Evolutionary conservation across 2,797 vertebrate genomes (phyloP).

Genomic region (Trichosurus vulpecula): DNA sequence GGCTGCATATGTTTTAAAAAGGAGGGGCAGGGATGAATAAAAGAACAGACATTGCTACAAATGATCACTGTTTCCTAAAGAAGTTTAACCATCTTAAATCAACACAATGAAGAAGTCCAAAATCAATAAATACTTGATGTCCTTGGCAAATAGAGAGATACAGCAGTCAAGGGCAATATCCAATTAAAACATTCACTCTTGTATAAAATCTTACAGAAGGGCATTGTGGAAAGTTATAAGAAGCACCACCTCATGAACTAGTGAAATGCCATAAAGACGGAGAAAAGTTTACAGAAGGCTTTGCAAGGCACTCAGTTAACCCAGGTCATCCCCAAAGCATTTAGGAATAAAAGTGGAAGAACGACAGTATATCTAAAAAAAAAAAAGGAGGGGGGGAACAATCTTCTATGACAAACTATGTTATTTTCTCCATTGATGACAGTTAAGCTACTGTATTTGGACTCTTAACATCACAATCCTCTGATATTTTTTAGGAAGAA

Average conservation of each 20-base stretch:
- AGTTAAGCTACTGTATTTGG: neutral
- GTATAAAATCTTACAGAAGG: neutral
- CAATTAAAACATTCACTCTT: neutral
- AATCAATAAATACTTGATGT: neutral
- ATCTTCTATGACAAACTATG: neutral
- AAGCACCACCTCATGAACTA: neutral
- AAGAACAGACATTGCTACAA: neutral
- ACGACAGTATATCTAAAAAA: neutral
- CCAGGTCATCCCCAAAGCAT: neutral
- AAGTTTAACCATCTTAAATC: neutral
- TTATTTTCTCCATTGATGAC: neutral
- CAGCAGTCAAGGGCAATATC: neutral
- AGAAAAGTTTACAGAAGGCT: neutral
- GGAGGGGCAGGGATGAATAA: neutral
- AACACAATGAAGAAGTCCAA: neutral
- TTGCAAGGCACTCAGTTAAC: neutral
- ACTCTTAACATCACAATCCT: neutral
- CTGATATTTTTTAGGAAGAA: neutral
- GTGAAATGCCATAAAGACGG: neutral
- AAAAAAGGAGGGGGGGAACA: neutral
- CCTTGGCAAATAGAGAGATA: neutral
- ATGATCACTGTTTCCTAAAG: neutral
- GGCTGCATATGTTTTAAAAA: neutral
- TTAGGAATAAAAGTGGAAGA: neutral
- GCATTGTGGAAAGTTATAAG: neutral